phyloP scores from a whole-genome alignment of 1,140 invertebrate genomes.

The Palaemon carinicauda region DNA sequence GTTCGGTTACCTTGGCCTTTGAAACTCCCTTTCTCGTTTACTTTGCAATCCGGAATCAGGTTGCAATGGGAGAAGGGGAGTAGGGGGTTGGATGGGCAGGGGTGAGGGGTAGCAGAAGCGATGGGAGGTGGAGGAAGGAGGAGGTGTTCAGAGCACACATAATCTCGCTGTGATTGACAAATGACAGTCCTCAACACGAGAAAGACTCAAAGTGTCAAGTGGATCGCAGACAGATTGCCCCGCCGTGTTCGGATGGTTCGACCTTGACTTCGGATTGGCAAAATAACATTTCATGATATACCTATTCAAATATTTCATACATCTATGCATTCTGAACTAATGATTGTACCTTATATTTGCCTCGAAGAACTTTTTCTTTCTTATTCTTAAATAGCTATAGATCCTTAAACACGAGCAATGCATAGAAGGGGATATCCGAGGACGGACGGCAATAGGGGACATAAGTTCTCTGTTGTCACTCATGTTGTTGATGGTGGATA shows the following conservation, averaged over 20 bases:
- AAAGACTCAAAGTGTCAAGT: constrained; percentile 53
- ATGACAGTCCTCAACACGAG: constrained; percentile 47
- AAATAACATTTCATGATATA: not conserved
- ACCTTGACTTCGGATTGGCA: not conserved
- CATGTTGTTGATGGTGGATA: constrained; percentile 54
- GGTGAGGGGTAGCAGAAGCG: not conserved
- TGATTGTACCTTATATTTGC: too few species aligned
- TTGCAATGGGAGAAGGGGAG: not conserved
- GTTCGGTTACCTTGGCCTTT: too few species aligned
- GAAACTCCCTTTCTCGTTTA: not conserved
- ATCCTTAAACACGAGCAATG: not conserved
- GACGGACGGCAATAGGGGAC: not conserved
- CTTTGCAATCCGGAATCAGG: not conserved
- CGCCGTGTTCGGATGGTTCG: constrained; percentile 7
- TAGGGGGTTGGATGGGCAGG: not conserved
- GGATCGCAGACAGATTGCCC: constrained; percentile 51
- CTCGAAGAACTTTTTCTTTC: too few species aligned
- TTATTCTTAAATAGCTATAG: not conserved
- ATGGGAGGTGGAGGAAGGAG: not conserved
- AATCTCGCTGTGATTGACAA: constrained; percentile 48
- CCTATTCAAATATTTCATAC: too few species aligned
- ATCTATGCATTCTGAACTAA: too few species aligned
- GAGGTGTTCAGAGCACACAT: constrained; percentile 42
- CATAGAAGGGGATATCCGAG: not conserved
- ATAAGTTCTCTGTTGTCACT: constrained; percentile 57